Percentiles rank a stretch among this genome's conserved stretches.
phyloP scores from a whole-genome alignment of 2,888 invertebrate genomes.

The Scaptomyza polygonia region DNA sequence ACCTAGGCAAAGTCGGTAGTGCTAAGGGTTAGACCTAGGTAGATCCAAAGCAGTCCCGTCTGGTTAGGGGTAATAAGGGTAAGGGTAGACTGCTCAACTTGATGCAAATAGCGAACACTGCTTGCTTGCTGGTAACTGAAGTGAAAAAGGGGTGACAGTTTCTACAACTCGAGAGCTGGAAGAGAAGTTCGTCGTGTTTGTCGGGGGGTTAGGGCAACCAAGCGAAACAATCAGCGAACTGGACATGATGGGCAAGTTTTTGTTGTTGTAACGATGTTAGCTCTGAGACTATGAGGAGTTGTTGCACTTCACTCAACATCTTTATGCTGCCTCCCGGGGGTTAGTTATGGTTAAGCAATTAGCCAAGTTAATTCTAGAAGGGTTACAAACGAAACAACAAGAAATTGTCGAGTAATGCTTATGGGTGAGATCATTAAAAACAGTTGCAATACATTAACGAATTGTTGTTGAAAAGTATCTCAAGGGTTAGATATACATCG shows the following conservation, averaged over 20 bases:
- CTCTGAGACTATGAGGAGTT: constrained; percentile 27
- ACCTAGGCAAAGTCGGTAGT: constrained; percentile 19
- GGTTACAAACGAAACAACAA: constrained; percentile 25
- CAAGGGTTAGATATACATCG: constrained; percentile 15
- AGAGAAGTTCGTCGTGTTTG: not conserved
- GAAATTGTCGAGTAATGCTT: constrained; percentile 42
- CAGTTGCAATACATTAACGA: constrained; percentile 46
- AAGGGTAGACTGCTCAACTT: constrained; percentile 39
- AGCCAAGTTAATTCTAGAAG: constrained; percentile 44
- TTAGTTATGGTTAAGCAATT: constrained; percentile 46
- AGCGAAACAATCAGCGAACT: constrained; percentile 75
- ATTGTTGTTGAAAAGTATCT: constrained; percentile 25
- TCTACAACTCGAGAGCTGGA: constrained; percentile 3
- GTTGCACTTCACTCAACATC: constrained; percentile 40
- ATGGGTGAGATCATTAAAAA: constrained; percentile 24
- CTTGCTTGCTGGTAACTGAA: constrained; percentile 45
- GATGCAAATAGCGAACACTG: constrained; percentile 49
- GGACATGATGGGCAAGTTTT: constrained; percentile 65
- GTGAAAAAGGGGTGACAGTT: constrained; percentile 62
- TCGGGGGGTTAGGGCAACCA: constrained; percentile 48
- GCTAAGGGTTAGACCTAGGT: constrained; percentile 9
- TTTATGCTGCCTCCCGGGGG: constrained; percentile 30
- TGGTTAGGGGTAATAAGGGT: constrained; percentile 21
- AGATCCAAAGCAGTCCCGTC: constrained; percentile 10
- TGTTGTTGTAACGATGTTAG: constrained; percentile 46